Evolutionary conservation across 2,888 invertebrate species (phyloP), one percentile per base, ranked within the genome.

Genomic region (Hesperia comma): DNA sequence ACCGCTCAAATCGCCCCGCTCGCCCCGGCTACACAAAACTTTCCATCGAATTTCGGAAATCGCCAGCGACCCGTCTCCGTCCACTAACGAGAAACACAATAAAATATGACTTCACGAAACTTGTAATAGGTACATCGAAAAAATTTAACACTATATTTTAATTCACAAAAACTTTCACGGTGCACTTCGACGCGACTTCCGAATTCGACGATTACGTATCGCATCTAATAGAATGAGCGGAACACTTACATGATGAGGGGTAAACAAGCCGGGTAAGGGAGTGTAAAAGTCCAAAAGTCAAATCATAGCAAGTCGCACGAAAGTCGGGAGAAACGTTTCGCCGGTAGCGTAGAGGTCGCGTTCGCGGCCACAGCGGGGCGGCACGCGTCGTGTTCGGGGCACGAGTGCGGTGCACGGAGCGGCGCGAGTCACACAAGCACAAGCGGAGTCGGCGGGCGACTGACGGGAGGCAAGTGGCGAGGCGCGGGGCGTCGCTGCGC

Each of bases 391-490:
- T 90, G 91, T 78, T 92, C 90, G 87, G 90, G 77, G 87, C 90
- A 91, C 92, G 90, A 92, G 90, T 92, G 92, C 91, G 85, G 90
- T 90, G 91, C 85, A 91, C 92, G 83, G 91, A 92, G 92, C 91
- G 80, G 91, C 90, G 93, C 93, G 93, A 92, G 84, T 90, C 92
- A 91, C 91, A 92, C 92, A 92, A 92, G 92, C 92, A 87, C 90
- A 92, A 92, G 92, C 92, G 77, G 92, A 92, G 92, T 90, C 92
- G 94, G 93, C 94, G 87, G 93, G 93, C 94, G 93, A 94, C 94
- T 93, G 93, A 89, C 88, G 89, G 87, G 85, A 80, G 86, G 86
- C 82, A 80, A 80, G 85, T 83, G 80, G 88, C 83, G 89, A 85
- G 86, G 88, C 82, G 89, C 90, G 89, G 88, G 83, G 85, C 82